phyloP scores from a whole-genome alignment of 2,113 vertebrate genomes.

The Tragelaphus buxtoni region DNA sequence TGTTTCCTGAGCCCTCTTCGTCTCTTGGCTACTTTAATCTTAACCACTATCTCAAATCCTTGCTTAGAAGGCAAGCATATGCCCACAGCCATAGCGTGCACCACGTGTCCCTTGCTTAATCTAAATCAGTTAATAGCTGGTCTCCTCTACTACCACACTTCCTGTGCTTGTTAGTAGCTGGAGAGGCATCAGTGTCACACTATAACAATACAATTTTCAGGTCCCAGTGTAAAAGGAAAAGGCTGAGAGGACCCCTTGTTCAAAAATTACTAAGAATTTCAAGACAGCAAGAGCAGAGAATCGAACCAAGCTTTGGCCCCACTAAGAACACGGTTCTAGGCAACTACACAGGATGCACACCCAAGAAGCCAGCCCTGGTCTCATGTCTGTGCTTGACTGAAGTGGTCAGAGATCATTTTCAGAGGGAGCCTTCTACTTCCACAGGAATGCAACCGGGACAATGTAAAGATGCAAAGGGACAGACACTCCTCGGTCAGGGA shows the following conservation, averaged over 20 bases:
- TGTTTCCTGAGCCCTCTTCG: not conserved
- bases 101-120: not conserved
- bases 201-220: not conserved
- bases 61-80: not conserved
- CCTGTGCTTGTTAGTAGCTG: no score
- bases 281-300: not conserved
- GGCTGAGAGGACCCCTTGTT: not conserved
- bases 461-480: not conserved
- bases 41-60: not conserved
- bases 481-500: not conserved
- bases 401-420: not conserved
- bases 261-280: not conserved
- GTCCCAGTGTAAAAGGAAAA: not conserved
- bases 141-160: not conserved
- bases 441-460: not conserved
- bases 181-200: not conserved
- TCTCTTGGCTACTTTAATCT: not conserved
- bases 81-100: not conserved
- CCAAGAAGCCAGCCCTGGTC: not conserved
- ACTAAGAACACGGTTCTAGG: not conserved
- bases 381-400: not conserved
- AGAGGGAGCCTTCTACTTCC: not conserved
- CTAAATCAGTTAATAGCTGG: not conserved
- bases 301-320: rapidly evolving
- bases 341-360: no score